These are phyloP conservation scores for Micromussa lordhowensis DNA, from an alignment of 92 coral and sea anemone species.

Conservation along the genomic window DNA sequence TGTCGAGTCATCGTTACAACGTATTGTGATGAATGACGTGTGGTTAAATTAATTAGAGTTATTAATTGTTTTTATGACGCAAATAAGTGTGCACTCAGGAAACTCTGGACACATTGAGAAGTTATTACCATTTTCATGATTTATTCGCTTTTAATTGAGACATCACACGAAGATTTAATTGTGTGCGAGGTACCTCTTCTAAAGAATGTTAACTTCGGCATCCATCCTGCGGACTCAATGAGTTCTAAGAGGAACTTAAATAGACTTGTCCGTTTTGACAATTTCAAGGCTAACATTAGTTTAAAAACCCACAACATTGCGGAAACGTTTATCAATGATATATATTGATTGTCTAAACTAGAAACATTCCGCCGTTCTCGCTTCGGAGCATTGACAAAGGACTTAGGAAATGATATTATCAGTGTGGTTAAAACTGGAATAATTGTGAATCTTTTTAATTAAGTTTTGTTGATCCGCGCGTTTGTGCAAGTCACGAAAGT, in stretches of 20 bases:
- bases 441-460: constrained; percentile 30
- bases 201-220: background rate
- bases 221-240: background rate
- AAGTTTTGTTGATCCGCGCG: constrained; percentile 24
- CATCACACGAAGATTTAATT: background rate
- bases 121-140: constrained; percentile 2
- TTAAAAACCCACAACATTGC: constrained; percentile 9
- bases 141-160: background rate
- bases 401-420: background rate
- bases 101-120: background rate
- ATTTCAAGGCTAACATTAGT: background rate
- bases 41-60: constrained; percentile 34
- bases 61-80: constrained; percentile 39
- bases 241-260: background rate
- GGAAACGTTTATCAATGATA: constrained; percentile 5
- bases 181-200: background rate
- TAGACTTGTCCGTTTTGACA: background rate
- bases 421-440: background rate
- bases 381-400: background rate
- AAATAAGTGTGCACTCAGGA: constrained; percentile 6
- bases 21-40: constrained; percentile 21
- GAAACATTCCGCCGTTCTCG: constrained; percentile 12
- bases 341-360: constrained; percentile 24
- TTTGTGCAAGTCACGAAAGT: constrained; percentile 29
- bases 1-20: constrained; percentile 41